Conservation (phyloP, 2,888 invertebrate species). For the Dolichopus griseipennis region DNA sequence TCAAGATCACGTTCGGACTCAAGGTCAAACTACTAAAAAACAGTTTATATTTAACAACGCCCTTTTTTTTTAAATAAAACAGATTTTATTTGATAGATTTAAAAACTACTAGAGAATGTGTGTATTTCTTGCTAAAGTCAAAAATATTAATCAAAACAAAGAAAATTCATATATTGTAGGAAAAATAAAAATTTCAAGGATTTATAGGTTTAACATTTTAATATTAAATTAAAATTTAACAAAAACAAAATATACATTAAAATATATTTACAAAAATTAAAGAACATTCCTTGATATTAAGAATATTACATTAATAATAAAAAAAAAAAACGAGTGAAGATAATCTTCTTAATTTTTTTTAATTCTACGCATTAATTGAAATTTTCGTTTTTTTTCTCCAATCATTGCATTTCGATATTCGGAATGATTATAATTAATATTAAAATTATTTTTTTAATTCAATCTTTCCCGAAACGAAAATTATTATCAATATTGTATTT, state of each 20-base stretch:
- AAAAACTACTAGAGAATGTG: constrained; percentile 1
- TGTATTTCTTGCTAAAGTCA: neutral
- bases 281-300: constrained; percentile 1
- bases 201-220: neutral
- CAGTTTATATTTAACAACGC: neutral
- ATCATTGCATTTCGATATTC: neutral
- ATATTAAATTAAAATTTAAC: neutral
- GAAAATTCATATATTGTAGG: neutral
- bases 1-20: constrained; percentile 70
- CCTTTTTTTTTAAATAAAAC: neutral
- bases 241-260: neutral
- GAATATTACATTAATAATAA: neutral
- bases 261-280: constrained; percentile 1
- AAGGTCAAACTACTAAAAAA: constrained; percentile 46
- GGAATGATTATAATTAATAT: neutral
- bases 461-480: no score
- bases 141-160: neutral
- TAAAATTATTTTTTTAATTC: no score
- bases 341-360: neutral
- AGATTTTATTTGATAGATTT: neutral
- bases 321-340: neutral
- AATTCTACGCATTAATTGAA: no score
- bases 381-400: neutral
- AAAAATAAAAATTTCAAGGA: neutral
- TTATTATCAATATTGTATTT: no score